Conservation (phyloP, 2,797 vertebrate genomes). For the Champsocephalus esox region DNA sequence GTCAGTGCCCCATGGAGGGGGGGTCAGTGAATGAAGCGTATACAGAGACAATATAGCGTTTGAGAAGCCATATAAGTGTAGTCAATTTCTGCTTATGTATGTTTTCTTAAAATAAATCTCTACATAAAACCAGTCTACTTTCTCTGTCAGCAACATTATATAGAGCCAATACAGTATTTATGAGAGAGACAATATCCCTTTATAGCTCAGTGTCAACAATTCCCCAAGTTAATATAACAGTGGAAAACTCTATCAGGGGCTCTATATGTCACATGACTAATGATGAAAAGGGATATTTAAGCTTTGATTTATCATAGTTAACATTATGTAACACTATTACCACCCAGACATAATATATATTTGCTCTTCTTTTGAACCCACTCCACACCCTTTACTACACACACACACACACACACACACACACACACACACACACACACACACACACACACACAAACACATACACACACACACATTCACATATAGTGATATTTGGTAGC, state of each 20-base stretch:
- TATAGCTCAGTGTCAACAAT: background rate
- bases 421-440: background rate
- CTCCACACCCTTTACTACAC: background rate
- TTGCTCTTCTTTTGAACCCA: conserved; percentile 9
- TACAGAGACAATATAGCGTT: conserved; percentile 7
- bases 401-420: background rate
- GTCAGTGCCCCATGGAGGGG: conserved; percentile 12
- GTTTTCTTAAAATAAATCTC: background rate
- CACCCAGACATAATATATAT: background rate
- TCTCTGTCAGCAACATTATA: background rate
- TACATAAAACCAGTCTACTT: background rate
- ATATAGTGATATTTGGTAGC: background rate
- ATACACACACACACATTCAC: background rate
- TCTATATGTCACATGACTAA: background rate
- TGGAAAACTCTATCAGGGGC: background rate
- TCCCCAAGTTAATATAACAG: background rate
- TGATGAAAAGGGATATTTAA: conserved; percentile 5
- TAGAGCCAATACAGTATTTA: background rate
- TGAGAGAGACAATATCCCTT: background rate
- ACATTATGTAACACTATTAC: background rate
- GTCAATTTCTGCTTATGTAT: background rate
- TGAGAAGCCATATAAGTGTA: background rate
- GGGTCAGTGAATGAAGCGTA: conserved; percentile 23
- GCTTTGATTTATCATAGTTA: background rate
- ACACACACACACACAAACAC: background rate